Percentiles rank a stretch among this genome's conserved stretches.
phyloP scores from a whole-genome alignment of 1,140 invertebrate species.

The Apolygus lucorum region DNA sequence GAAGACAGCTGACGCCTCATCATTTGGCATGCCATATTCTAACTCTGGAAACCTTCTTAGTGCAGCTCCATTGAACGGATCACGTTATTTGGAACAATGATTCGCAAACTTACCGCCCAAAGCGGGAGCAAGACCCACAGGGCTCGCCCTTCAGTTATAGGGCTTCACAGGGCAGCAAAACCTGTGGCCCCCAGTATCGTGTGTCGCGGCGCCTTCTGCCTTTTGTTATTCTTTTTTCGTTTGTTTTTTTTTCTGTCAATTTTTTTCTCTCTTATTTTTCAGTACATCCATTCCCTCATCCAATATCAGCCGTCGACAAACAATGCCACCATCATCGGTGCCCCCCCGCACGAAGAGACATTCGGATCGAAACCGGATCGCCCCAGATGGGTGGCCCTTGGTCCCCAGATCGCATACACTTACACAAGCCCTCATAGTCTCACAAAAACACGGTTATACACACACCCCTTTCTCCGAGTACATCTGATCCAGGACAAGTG shows the following conservation, averaged over 20 bases:
- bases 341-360: constrained; percentile 4
- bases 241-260: not conserved
- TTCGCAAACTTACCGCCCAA: not conserved
- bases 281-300: constrained; percentile 1
- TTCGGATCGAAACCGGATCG: constrained; percentile 8
- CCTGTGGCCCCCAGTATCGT: not conserved
- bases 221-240: not conserved
- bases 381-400: constrained; percentile 3
- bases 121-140: not conserved
- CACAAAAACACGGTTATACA: too few relatives aligned
- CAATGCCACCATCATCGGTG: constrained; percentile 3
- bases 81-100: not conserved
- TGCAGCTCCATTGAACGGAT: too few relatives aligned
- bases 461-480: not conserved
- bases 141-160: not conserved
- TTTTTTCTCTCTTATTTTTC: not conserved
- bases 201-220: not conserved
- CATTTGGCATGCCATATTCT: too few relatives aligned
- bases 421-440: too few relatives aligned
- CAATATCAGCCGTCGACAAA: constrained; percentile 6
- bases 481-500: not conserved
- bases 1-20: too few relatives aligned
- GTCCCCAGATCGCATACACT: not conserved
- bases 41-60: too few relatives aligned
- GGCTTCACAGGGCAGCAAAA: not conserved